phyloP scores from a whole-genome alignment of 2,888 invertebrate species.

The Megastigmus dorsalis region DNA sequence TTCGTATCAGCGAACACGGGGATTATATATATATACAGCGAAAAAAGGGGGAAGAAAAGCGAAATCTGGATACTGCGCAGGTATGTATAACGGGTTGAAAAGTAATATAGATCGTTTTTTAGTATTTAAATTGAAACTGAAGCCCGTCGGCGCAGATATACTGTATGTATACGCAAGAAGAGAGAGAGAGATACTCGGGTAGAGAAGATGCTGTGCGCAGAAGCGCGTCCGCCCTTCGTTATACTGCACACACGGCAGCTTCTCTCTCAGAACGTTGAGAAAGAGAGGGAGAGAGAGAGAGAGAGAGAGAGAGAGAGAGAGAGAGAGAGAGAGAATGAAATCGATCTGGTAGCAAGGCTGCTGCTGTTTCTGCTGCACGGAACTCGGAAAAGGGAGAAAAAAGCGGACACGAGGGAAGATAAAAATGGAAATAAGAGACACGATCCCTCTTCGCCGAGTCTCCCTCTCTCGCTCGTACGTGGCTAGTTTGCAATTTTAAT shows the following conservation, averaged over 20 bases:
- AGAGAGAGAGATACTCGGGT: too few species aligned
- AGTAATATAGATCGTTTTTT: constrained; percentile 38
- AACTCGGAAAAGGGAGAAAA: constrained; percentile 21
- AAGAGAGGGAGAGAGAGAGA: too few species aligned
- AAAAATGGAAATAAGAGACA: constrained; percentile 49
- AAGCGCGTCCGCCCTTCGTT: constrained; percentile 32
- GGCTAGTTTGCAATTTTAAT: constrained; percentile 56
- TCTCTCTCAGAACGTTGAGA: too few species aligned
- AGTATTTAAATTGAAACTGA: constrained; percentile 43
- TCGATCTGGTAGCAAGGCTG: constrained; percentile 39
- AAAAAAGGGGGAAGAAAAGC: background rate
- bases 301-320: too few species aligned
- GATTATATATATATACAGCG: background rate
- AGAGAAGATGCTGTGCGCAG: constrained; percentile 7
- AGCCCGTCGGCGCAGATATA: constrained; percentile 15
- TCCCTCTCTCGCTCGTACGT: too few species aligned
- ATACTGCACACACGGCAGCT: constrained; percentile 6
- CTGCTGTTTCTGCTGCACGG: too few species aligned
- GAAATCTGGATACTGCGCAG: too few species aligned
- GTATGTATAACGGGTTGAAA: constrained; percentile 27
- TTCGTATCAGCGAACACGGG: too few species aligned
- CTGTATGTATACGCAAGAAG: too few species aligned
- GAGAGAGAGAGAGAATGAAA: constrained; percentile 47
- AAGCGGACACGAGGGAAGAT: constrained; percentile 22
- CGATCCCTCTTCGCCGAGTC: background rate